These are phyloP conservation scores for Montipora efflorescens DNA, from an alignment of 64 coral and sea anemone species.

Conservation along the genomic window DNA sequence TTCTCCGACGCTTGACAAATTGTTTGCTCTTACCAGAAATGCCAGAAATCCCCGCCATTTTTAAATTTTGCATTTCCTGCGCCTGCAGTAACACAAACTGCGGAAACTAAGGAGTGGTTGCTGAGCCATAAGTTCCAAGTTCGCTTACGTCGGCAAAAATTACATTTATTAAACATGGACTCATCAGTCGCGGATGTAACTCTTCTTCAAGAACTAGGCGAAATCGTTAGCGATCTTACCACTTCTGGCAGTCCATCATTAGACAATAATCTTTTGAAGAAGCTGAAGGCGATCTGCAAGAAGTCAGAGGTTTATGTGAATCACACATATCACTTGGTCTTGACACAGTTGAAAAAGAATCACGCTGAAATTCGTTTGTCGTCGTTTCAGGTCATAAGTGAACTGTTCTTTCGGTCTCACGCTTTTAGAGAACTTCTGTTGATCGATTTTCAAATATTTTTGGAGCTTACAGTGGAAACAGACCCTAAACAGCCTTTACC, in stretches of 20 bases:
- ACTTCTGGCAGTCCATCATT: conserved; percentile 82
- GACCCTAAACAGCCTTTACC: conserved; percentile 79
- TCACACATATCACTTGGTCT: conserved; percentile 84
- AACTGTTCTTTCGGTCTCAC: conserved; percentile 92
- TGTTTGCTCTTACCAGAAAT: not conserved
- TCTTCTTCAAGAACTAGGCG: conserved; percentile 79
- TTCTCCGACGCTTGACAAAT: not conserved
- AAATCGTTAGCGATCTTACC: conserved; percentile 80
- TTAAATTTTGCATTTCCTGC: not conserved
- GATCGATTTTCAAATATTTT: conserved; percentile 89
- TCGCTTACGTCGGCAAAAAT: not conserved
- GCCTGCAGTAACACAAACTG: conserved; percentile 30
- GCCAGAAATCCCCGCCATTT: conserved; percentile 36
- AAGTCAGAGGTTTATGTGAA: conserved; percentile 85
- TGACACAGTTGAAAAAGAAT: conserved; percentile 93
- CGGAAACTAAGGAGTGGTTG: not conserved
- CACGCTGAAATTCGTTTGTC: conserved; percentile 95
- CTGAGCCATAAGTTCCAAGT: not conserved
- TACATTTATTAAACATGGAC: conserved; percentile 2
- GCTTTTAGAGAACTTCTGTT: conserved; percentile 86
- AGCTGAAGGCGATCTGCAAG: conserved; percentile 92
- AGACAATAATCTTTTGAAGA: conserved; percentile 78
- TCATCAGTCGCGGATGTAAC: conserved; percentile 29
- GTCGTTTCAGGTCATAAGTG: conserved; percentile 83
- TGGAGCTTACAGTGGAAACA: conserved; percentile 83